These are phyloP conservation scores for Drosophila parabipectinata DNA, from an alignment of 1,140 invertebrate species.

Conservation along the genomic window DNA sequence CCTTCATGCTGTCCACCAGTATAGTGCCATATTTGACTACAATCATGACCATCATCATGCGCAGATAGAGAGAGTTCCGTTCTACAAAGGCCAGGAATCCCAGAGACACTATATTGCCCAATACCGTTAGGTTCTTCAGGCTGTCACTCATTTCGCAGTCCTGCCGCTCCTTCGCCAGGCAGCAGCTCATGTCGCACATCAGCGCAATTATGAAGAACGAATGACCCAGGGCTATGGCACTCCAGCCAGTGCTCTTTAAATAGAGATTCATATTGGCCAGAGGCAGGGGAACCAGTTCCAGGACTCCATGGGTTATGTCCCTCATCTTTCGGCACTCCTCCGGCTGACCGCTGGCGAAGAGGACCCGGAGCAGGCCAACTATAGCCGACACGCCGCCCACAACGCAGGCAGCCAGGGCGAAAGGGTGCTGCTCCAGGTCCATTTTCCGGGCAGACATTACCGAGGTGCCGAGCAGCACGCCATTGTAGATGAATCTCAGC, in stretches of 20 bases:
- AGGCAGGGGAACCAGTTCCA: constrained; percentile 65
- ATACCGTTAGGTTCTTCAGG: constrained; percentile 56
- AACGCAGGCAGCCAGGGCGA: constrained; percentile 52
- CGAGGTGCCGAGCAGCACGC: constrained; percentile 48
- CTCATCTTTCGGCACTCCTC: constrained; percentile 39
- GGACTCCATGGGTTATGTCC: constrained; percentile 29
- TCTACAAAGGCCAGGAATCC: constrained; percentile 55
- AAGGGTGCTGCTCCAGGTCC: constrained; percentile 44
- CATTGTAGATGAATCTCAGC: constrained; percentile 57
- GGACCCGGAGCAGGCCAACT: constrained; percentile 49
- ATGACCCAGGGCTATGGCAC: constrained; percentile 53
- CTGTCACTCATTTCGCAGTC: constrained; percentile 49
- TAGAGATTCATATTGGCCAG: constrained; percentile 73
- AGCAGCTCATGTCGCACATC: constrained; percentile 52
- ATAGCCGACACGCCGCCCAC: constrained; percentile 57
- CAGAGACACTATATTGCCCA: constrained; percentile 71
- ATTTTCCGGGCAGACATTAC: constrained; percentile 34
- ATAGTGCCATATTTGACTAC: constrained; percentile 50
- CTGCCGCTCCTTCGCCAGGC: constrained; percentile 20
- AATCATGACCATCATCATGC: constrained; percentile 57
- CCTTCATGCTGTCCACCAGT: constrained; percentile 49
- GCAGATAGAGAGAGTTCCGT: constrained; percentile 46
- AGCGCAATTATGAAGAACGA: constrained; percentile 57
- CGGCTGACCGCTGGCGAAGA: constrained; percentile 35
- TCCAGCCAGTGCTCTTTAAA: constrained; percentile 29